phyloP scores from a whole-genome alignment of 2,113 vertebrate genomes.

The Poeciliopsis retropinna region DNA sequence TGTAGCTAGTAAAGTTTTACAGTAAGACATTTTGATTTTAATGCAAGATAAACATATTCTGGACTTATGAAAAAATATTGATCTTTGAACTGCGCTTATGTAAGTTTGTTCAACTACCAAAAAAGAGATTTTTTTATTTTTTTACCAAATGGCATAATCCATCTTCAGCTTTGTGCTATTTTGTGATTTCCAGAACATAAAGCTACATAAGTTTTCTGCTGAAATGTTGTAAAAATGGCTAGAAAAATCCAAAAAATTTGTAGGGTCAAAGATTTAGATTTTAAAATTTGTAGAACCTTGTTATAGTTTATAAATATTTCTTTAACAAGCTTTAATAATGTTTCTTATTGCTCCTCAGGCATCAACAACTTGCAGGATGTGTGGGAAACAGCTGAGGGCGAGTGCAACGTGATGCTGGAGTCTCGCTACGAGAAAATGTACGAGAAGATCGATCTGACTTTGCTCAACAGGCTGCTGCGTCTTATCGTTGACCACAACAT shows the following conservation, averaged over 20 bases:
- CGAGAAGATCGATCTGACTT: slow-evolving; percentile 97
- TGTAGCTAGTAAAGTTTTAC: no score
- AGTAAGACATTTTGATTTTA: no score
- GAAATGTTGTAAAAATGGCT: background rate
- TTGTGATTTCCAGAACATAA: no score
- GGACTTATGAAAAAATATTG: no score
- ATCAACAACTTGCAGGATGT: slow-evolving; percentile 99
- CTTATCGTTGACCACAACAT: slow-evolving; percentile 99
- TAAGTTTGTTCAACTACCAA: no score
- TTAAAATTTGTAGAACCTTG: background rate
- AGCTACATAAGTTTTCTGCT: background rate
- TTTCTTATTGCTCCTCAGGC: slow-evolving; percentile 74
- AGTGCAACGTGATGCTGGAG: slow-evolving; percentile 99
- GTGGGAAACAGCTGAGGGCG: slow-evolving; percentile 96
- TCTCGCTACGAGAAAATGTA: slow-evolving; percentile 99
- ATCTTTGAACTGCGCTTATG: no score
- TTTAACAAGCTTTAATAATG: background rate
- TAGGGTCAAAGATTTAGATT: background rate
- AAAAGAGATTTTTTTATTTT: no score
- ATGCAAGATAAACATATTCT: no score
- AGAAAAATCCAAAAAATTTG: no score
- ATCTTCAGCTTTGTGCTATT: no score
- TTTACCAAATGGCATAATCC: no score
- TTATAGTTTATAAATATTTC: background rate
- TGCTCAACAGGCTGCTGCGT: slow-evolving; percentile 96